Conservation (phyloP, 1,140 invertebrate species). For the Drosophila ercepeae region DNA sequence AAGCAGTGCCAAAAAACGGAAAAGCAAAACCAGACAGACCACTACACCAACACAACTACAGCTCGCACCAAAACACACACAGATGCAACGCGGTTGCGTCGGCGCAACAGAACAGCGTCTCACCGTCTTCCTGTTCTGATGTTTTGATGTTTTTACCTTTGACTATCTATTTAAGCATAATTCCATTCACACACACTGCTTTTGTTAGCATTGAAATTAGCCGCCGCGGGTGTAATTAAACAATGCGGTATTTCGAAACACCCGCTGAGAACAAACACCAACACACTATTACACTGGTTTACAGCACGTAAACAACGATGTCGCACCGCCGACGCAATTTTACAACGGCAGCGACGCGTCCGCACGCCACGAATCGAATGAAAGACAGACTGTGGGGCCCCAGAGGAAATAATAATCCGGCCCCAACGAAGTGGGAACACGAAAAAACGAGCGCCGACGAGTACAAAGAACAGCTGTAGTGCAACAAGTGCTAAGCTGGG, state of each 20-base stretch:
- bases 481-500: neutral
- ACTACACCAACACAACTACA: constrained; percentile 7
- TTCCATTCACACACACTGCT: constrained; percentile 42
- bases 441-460: neutral
- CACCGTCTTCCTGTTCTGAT: constrained; percentile 1
- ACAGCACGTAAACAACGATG: constrained; percentile 32
- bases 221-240: constrained; percentile 37
- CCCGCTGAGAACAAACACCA: constrained; percentile 32
- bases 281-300: constrained; percentile 14
- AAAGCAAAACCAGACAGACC: constrained; percentile 36
- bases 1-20: constrained; percentile 1
- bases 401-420: neutral
- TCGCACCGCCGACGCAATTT: constrained; percentile 35
- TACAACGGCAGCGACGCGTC: constrained; percentile 2
- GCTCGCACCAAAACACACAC: constrained; percentile 7
- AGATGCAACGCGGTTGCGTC: constrained; percentile 42
- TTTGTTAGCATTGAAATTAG: constrained; percentile 35
- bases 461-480: neutral
- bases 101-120: constrained; percentile 29
- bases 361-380: constrained; percentile 2
- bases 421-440: neutral
- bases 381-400: neutral
- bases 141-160: constrained; percentile 28
- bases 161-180: constrained; percentile 35
- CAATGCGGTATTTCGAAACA: constrained; percentile 48